Evolutionary conservation across 2,888 invertebrate species (phyloP), one percentile per base, ranked within the genome.

Genomic region (Melanostoma scalare): DNA sequence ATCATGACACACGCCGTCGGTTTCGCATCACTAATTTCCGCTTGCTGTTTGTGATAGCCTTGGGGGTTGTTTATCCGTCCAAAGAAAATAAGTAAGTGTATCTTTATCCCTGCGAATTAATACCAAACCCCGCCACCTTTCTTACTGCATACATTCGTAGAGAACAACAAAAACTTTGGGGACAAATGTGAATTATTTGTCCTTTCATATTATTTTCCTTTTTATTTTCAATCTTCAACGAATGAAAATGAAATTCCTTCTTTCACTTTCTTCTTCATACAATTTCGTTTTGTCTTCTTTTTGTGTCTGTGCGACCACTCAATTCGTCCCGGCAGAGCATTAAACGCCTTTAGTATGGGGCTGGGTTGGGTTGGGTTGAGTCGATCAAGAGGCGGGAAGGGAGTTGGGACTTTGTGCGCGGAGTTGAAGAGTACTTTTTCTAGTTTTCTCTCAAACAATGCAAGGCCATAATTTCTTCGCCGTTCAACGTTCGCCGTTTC

Each of bases 191-290:
- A 71, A 76, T 72, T 50, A 73, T 48, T 74, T 63, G 78, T 65
- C 48, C 73, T 72, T 78, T 78, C 56, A 48, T 63, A 63, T 48
- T 63, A 63, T 61, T 36, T 58, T 52, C 6, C 52, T 50, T 69
- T 56, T 38, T 58, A 56, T 58, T 52, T 69, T 46, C 73, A 82
- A 48, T 63, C 48, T 52, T 65, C n/a, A 80, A 85, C 61, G 84
- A 80, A 85, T 55, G 84, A 85, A 85, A 85, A 85, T 80, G 79
- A 80, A 85, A 75, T 75, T 84, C 74, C 52, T 84, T 84, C 58
- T 67, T 74, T 84, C 82, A 84, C 82, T 84, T 84, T 84, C 78
- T 58, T 78, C 68, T 67, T 77, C 61, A 48, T 72, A 35, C 44
- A 42, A 48, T 55, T 42, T 48, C 71, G 10, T 58, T 67, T 46